Percentiles rank a stretch among this genome's conserved stretches.
phyloP scores from a whole-genome alignment of 2,113 vertebrate genomes.

The Hippopotamus amphibius region DNA sequence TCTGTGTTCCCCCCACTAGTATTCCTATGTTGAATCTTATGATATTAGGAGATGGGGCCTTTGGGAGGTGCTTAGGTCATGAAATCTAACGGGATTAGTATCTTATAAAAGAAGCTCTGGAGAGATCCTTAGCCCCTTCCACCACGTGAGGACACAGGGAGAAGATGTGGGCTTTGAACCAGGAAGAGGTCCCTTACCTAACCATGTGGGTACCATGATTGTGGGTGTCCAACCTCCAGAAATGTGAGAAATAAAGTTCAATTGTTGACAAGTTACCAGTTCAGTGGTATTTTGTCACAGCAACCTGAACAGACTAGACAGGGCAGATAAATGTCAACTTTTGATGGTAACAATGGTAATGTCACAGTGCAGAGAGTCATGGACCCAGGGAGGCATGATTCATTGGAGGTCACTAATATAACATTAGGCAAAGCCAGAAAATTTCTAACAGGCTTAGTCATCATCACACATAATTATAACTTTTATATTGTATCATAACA shows the following conservation, averaged over 20 bases:
- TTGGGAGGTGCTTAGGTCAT: background rate
- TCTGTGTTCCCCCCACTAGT: background rate
- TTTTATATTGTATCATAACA: background rate
- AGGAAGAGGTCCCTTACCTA: background rate
- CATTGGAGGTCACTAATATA: background rate
- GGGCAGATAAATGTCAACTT: background rate
- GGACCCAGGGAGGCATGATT: background rate
- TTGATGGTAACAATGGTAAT: background rate
- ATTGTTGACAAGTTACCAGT: background rate
- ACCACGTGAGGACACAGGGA: background rate
- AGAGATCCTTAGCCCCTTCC: background rate
- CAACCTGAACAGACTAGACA: background rate
- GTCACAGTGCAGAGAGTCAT: background rate
- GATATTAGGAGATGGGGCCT: background rate
- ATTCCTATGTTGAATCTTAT: background rate
- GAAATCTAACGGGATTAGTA: background rate
- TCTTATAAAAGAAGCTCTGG: background rate
- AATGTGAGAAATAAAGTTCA: background rate
- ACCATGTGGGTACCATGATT: too few species aligned
- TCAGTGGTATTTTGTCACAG: background rate
- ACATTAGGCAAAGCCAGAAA: background rate
- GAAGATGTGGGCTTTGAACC: background rate
- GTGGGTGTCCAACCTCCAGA: background rate
- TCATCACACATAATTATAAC: background rate
- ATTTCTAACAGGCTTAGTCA: background rate